These are phyloP conservation scores for Heliconius himera DNA, from an alignment of 1,140 invertebrate species.

Conservation along the genomic window DNA sequence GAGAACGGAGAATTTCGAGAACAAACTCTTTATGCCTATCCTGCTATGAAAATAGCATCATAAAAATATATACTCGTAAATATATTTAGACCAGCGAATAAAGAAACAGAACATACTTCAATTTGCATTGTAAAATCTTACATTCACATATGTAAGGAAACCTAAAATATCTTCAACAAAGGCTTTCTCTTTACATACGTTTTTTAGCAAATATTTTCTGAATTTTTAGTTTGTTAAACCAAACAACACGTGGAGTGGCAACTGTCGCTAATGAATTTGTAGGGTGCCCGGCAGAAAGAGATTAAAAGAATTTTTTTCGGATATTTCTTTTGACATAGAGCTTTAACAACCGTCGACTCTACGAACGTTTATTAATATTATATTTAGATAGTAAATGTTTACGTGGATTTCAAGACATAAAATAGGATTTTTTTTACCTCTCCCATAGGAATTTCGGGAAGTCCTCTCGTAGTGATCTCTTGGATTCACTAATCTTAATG, in stretches of 20 bases:
- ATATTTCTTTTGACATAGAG: background rate
- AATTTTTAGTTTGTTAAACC: slow-evolving; percentile 5
- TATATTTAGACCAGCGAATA: background rate
- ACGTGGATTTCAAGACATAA: too few relatives aligned
- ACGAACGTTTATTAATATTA: too few relatives aligned
- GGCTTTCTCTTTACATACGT: background rate
- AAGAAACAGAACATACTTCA: background rate
- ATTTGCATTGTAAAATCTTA: background rate
- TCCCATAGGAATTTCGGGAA: too few relatives aligned
- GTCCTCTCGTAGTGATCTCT: too few relatives aligned
- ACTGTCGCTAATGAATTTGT: slow-evolving; percentile 13
- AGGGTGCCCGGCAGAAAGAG: slow-evolving; percentile 5
- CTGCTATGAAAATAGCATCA: too few relatives aligned
- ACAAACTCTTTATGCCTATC: too few relatives aligned
- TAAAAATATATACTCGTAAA: too few relatives aligned
- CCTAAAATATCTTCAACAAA: background rate
- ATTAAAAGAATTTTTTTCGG: background rate
- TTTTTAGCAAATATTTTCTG: background rate
- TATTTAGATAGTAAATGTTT: too few relatives aligned
- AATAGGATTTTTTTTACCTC: too few relatives aligned
- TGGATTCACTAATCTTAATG: too few relatives aligned
- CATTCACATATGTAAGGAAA: background rate
- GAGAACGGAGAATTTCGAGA: too few relatives aligned
- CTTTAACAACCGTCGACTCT: background rate
- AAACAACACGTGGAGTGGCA: slow-evolving; percentile 7